Percentiles rank a stretch among this genome's conserved stretches.
Conservation (phyloP, 30 jellyfish, hydroid and myxozoan genomes). For the Cassiopea xamachana region DNA sequence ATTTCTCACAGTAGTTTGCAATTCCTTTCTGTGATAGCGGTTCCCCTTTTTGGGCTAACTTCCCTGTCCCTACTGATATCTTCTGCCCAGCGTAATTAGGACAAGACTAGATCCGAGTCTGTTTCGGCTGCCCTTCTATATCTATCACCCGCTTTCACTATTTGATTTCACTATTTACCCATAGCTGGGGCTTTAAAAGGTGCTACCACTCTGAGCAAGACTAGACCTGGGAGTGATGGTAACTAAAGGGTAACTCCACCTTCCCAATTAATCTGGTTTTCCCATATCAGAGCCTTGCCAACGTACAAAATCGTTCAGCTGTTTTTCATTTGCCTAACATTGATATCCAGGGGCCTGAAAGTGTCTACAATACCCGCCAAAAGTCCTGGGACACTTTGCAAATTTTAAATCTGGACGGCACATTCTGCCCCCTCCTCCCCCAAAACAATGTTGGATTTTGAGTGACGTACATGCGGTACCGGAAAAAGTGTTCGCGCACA, state of each 20-base stretch:
- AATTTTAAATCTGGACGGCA: too few species aligned
- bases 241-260: conserved; percentile 18
- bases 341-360: too few species aligned
- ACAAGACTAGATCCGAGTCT: conserved; percentile 43
- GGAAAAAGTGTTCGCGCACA: too few species aligned
- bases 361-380: too few species aligned
- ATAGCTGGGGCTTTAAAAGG: conserved; percentile 42
- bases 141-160: background rate
- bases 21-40: conserved; percentile 13
- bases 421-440: too few species aligned
- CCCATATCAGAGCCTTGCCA: conserved; percentile 5
- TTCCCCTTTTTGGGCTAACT: conserved; percentile 8
- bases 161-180: conserved; percentile 6
- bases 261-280: conserved; percentile 37
- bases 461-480: too few species aligned
- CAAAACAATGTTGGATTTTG: too few species aligned
- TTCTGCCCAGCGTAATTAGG: too few species aligned
- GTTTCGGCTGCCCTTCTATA: conserved; percentile 65
- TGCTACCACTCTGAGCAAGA: conserved; percentile 62
- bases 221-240: conserved; percentile 45
- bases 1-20: too few species aligned
- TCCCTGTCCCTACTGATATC: too few species aligned
- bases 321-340: too few species aligned
- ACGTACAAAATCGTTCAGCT: background rate
- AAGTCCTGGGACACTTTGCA: too few species aligned